Evolutionary conservation across 2,797 vertebrate genomes (phyloP), one percentile per base, ranked within the genome.

Genomic region (Dendrocincla fuliginosa): DNA sequence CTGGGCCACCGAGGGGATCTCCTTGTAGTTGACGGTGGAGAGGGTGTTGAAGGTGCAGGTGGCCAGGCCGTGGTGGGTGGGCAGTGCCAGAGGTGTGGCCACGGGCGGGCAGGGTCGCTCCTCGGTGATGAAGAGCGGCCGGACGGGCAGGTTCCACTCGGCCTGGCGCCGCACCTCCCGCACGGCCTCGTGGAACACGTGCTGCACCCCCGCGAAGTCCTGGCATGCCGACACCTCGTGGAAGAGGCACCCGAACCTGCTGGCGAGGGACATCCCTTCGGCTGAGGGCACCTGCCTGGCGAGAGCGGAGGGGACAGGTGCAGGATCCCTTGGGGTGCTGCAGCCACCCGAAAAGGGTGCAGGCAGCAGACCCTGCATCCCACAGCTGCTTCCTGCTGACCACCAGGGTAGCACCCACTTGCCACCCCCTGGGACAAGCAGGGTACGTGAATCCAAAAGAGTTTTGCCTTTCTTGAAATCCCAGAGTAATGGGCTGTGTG

Each of bases 181-280:
- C 65, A 99, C 98, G 0, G 98, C 99, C 95, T 99, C 98, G 0
- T 99, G 98, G 97, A 99, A 99, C 57, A 99, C 93, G 0, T 97
- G 98, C 94, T 98, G 99, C 84, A 99, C 99, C 0, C 98, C 97
- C 1, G 89, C 53, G 44, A 98, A 99, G 97, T 99, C 98, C 97
- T 98, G 96, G 94, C 99, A 99, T 5, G 99, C 98, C 0, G 99
- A 99, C 90, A 99, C 98, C 95, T 99, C 99, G 0, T 98, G 98
- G 97, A 99, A 99, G 61, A 97, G 93, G 75, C 98, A 99, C 68
- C 98, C 96, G 0, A 98, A 98, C 61, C 97, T 98, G 65, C 97
- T 93, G 0, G 99, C 99, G 61, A 99, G 93, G 17, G 98, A 97
- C 3, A 94, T 97, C 2, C 98, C 99, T 14, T 99, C 99, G 0